Percentiles rank a stretch among this genome's conserved stretches.
Evolutionary conservation across 1,140 invertebrate species (phyloP).

Genomic region (Elymnias hypermnestra): DNA sequence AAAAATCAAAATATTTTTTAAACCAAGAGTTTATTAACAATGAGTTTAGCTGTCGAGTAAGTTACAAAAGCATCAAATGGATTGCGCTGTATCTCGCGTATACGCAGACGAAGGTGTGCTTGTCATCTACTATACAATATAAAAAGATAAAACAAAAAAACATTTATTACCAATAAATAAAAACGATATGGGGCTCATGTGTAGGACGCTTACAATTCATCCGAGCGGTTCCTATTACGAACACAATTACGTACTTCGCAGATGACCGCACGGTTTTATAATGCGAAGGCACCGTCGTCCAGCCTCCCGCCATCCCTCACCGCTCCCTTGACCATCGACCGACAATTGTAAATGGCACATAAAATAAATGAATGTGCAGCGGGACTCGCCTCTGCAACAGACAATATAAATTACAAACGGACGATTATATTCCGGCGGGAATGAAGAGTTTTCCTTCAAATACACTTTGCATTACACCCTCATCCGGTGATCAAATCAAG

Average conservation of each 20-base stretch:
- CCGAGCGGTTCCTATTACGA: constrained; percentile 62
- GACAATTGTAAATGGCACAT: constrained; percentile 78
- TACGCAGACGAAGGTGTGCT: too few relatives aligned
- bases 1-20: too few relatives aligned
- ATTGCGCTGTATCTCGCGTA: too few relatives aligned
- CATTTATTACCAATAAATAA: too few relatives aligned
- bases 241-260: constrained; percentile 70
- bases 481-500: not conserved
- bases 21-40: too few relatives aligned
- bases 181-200: constrained; percentile 22
- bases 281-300: constrained; percentile 66
- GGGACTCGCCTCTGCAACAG: constrained; percentile 76
- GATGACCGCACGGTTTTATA: constrained; percentile 77
- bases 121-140: too few relatives aligned
- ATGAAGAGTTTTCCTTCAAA: constrained; percentile 70
- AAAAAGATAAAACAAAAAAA: too few relatives aligned
- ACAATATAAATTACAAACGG: constrained; percentile 78
- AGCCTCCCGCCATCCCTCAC: constrained; percentile 44
- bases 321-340: constrained; percentile 77
- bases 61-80: too few relatives aligned
- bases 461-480: constrained; percentile 44
- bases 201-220: constrained; percentile 33
- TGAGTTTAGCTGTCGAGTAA: too few relatives aligned
- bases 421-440: constrained; percentile 76
- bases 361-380: constrained; percentile 78